A percentile compares a stretch with the other conserved stretches of the same genome.
Conservation (phyloP, 1,140 invertebrate genomes). For the Drosophila pseudoananassae region DNA sequence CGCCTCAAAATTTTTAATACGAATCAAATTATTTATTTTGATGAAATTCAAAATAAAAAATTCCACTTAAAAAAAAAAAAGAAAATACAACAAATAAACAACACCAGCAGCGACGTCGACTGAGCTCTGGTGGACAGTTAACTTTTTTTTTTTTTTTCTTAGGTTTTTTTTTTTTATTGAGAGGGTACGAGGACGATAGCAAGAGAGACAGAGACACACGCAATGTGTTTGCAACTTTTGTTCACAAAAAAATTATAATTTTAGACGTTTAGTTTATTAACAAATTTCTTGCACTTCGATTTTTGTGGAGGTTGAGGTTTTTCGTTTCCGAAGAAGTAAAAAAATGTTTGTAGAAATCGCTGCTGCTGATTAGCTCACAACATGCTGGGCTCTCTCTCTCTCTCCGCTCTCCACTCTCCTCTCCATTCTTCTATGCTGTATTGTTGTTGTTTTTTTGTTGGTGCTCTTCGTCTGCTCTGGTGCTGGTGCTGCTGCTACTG, state of each 20-base stretch:
- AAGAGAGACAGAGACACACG: slow-evolving; percentile 7
- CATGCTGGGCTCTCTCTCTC: slow-evolving; percentile 20
- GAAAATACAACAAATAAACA: slow-evolving; percentile 46
- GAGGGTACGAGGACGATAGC: not conserved
- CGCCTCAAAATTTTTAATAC: slow-evolving; percentile 9
- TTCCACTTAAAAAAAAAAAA: slow-evolving; percentile 1
- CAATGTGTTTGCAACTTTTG: slow-evolving; percentile 9
- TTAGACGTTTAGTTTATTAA: slow-evolving; percentile 9
- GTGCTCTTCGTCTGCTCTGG: slow-evolving; percentile 7
- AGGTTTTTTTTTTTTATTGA: not conserved
- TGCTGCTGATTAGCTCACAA: slow-evolving; percentile 48
- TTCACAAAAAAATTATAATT: slow-evolving; percentile 12
- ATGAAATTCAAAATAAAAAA: slow-evolving; percentile 2
- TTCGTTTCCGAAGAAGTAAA: slow-evolving; percentile 25
- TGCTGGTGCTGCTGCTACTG: slow-evolving; percentile 7
- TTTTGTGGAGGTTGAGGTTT: slow-evolving; percentile 9
- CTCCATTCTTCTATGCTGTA: not conserved
- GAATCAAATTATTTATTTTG: not conserved
- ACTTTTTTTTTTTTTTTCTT: slow-evolving; percentile 25
- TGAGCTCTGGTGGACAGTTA: slow-evolving; percentile 48
- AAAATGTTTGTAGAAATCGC: slow-evolving; percentile 51
- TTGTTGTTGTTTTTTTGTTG: slow-evolving; percentile 4
- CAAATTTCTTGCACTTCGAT: slow-evolving; percentile 18
- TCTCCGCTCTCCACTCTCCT: not conserved
- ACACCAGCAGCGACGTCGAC: slow-evolving; percentile 26